A percentile compares a stretch with the other conserved stretches of the same genome.
These are phyloP conservation scores for Hemistola chrysoprasaria DNA, from an alignment of 2,888 invertebrate species.

Conservation along the genomic window DNA sequence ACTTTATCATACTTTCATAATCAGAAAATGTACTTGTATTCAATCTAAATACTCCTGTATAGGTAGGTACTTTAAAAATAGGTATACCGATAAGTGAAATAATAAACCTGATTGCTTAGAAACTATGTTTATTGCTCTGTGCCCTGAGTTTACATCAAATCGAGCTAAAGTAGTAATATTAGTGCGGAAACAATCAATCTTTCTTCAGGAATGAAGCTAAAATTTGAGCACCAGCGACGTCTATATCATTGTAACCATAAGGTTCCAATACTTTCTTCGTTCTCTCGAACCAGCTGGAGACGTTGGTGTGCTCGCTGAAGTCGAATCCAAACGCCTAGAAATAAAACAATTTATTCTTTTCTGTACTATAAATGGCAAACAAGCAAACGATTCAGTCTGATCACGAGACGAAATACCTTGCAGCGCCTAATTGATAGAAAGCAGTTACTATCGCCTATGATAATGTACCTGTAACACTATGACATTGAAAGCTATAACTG, in stretches of 20 bases:
- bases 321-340: slow-evolving; percentile 81
- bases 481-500: too few species aligned
- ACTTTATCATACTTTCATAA: too few species aligned
- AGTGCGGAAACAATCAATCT: slow-evolving; percentile 23
- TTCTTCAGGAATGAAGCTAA: slow-evolving; percentile 80
- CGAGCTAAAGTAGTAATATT: slow-evolving; percentile 7
- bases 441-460: too few species aligned
- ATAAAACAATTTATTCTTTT: too few species aligned
- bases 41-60: too few species aligned
- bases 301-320: slow-evolving; percentile 78
- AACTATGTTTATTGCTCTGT: slow-evolving; percentile 34
- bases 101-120: slow-evolving; percentile 32
- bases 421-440: too few species aligned
- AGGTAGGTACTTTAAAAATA: too few species aligned
- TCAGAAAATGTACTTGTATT: too few species aligned
- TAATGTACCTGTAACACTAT: too few species aligned
- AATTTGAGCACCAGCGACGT: slow-evolving; percentile 80
- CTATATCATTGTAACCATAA: slow-evolving; percentile 86
- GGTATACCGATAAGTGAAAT: slow-evolving; percentile 39
- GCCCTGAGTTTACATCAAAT: slow-evolving; percentile 16
- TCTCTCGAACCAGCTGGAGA: slow-evolving; percentile 85
- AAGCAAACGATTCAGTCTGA: too few species aligned
- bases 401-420: too few species aligned
- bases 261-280: slow-evolving; percentile 84
- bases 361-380: too few species aligned